Base-by-base conservation (phyloP, 2,797 vertebrate genomes). In the Poeciliopsis infans region DNA sequence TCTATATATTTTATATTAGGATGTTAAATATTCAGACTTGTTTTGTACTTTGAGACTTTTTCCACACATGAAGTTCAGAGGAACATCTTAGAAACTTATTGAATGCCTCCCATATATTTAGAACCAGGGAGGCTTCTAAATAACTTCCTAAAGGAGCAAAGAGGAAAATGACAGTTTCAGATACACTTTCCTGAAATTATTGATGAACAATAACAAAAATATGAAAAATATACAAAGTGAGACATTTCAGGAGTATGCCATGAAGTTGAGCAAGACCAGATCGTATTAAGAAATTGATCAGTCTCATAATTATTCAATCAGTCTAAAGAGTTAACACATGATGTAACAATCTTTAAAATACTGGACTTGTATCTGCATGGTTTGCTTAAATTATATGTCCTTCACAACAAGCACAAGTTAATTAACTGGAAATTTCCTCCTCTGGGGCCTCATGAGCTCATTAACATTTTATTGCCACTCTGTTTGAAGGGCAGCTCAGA, bases 11-110 rank as follows among this genome's bases (percentile, higher is more conserved):
- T 78, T 72, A 31, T 47, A 77, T 80, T 74, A 82, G 85, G 77
- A 83, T 81, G 88, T 92, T 86, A 59, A 61, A 78, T 79, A 74
- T 88, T 66, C 76, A 80, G 78, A 80, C 3, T 80, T 76, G 39
- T 78, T 79, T 80, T 68, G 64, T 41, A 23, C 41, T 68, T 72
- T 39, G 79, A 55, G 33, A 43, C 68, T 74, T 49, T 64, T 61
- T 61, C 43, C 43, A 51, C 68, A 43, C 3, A 39, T 64, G 16
- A 75, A 45, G 25, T 46, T 46, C n/a, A 46, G 59, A 71, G 28
- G 41, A 71, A 23, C 49, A 23, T 23, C 49, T 23, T 51, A 51
- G 20, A 51, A 51, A 46, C 25, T 7, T 8, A 16, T 71, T 18
- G 23, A 28, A 16, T 10, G 5, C 39, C 64, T 25, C 18, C 20